Conservation (phyloP, 2,113 vertebrate genomes). For the Sceloporus undulatus region DNA sequence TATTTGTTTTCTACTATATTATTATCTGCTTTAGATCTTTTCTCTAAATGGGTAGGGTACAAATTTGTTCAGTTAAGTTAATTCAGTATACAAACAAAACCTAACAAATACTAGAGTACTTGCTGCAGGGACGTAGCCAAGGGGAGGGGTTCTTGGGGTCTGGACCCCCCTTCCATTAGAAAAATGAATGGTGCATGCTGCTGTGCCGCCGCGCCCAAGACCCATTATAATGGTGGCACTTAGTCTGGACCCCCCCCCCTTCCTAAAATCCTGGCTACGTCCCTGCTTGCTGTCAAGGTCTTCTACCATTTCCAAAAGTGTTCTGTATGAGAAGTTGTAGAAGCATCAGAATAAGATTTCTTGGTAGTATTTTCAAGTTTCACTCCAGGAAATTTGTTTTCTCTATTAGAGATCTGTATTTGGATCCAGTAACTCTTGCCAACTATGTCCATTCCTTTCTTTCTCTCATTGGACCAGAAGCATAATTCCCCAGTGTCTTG, state of each 20-base stretch:
- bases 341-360: neutral
- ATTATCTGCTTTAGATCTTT: neutral
- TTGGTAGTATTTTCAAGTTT: neutral
- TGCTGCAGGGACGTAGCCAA: neutral
- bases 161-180: too few relatives aligned
- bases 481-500: too few relatives aligned
- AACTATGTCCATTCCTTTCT: neutral
- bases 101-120: neutral
- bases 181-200: too few relatives aligned
- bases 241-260: too few relatives aligned
- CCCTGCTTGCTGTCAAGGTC: neutral
- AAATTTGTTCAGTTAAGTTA: neutral
- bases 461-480: neutral
- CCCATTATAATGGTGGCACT: too few relatives aligned
- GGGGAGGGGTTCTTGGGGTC: too few relatives aligned
- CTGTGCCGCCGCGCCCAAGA: too few relatives aligned
- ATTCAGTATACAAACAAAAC: neutral
- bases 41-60: neutral
- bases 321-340: neutral
- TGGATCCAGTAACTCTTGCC: neutral
- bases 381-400: neutral
- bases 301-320: neutral
- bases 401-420: neutral
- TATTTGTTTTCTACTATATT: conserved; percentile 13
- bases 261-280: too few relatives aligned